Evolutionary conservation across 2,888 invertebrate genomes (phyloP).

Genomic region (Eumacrocentrus americanus): DNA sequence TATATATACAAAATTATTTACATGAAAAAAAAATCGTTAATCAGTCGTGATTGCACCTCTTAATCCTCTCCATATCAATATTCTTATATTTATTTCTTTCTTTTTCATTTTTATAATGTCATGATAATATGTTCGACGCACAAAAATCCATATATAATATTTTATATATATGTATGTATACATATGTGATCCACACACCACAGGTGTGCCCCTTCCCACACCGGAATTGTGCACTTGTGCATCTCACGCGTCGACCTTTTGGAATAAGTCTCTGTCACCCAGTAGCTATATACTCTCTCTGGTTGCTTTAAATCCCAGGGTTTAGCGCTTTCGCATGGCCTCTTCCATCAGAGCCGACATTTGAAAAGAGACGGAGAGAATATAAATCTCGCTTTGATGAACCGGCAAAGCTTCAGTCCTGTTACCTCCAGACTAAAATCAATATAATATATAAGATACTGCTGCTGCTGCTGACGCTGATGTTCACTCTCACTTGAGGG

Average conservation of each 20-base stretch:
- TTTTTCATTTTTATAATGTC: conserved; percentile 1
- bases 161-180: conserved; percentile 4
- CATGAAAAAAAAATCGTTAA: conserved; percentile 17
- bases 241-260: conserved; percentile 26
- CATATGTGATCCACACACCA: not conserved
- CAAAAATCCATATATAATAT: not conserved
- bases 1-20: conserved; percentile 30
- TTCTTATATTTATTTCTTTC: not conserved
- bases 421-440: conserved; percentile 10
- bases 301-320: conserved; percentile 13
- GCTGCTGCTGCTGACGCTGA: not conserved
- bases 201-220: conserved; percentile 41
- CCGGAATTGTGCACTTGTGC: conserved; percentile 38
- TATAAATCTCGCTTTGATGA: conserved; percentile 14
- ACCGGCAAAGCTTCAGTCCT: not conserved
- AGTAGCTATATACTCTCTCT: not conserved
- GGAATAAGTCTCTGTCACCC: conserved; percentile 18
- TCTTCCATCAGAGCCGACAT: not conserved
- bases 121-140: not conserved
- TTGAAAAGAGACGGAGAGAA: conserved; percentile 11
- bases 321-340: conserved; percentile 25
- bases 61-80: not conserved
- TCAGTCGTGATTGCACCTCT: conserved; percentile 29
- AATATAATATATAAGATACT: not conserved
- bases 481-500: conserved; percentile 47